phyloP scores from a whole-genome alignment of 2,888 invertebrate species.

The Lamellibrachia satsuma region DNA sequence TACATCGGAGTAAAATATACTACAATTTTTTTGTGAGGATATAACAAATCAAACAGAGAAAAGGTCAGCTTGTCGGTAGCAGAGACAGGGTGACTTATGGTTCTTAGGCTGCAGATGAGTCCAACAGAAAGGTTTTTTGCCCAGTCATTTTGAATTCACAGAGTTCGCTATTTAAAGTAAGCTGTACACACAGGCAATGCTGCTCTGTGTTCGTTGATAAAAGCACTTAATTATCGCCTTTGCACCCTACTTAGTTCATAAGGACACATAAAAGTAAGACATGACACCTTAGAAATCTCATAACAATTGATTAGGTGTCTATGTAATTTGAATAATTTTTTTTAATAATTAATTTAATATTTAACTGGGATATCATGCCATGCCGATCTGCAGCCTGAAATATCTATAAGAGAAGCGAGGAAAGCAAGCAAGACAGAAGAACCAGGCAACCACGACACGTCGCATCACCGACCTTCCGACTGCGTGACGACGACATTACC shows the following conservation, averaged over 20 bases:
- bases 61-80: no score
- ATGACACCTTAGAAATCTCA: no score
- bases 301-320: no score
- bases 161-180: not conserved
- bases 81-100: not conserved
- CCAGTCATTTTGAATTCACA: not conserved
- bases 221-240: no score
- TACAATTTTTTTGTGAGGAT: no score
- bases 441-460: not conserved
- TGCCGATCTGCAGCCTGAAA: not conserved
- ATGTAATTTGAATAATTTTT: no score
- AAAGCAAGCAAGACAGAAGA: not conserved
- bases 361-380: not conserved
- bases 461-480: conserved; percentile 25
- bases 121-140: not conserved
- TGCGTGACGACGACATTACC: not conserved
- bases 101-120: not conserved
- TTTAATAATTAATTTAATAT: no score
- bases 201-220: no score
- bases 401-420: not conserved
- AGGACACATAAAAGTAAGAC: no score
- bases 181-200: not conserved
- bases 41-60: no score
- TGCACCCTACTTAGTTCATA: no score
- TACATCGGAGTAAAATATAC: not conserved